phyloP scores from a whole-genome alignment of 2,888 invertebrate species.

The Crepidodera aurea region DNA sequence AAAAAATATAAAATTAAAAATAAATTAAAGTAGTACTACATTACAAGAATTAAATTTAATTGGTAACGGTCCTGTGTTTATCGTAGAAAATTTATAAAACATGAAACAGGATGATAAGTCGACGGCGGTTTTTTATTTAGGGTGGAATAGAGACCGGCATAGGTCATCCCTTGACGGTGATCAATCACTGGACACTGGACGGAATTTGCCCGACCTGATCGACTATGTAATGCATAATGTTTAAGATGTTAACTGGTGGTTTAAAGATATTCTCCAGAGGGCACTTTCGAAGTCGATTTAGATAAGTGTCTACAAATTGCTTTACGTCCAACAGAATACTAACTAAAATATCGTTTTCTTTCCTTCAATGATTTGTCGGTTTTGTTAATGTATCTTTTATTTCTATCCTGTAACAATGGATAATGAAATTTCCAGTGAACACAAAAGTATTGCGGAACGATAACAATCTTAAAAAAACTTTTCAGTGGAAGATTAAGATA shows the following conservation, averaged over 20 bases:
- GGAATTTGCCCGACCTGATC: constrained; percentile 49
- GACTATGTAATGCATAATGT: constrained; percentile 60
- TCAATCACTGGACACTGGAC: constrained; percentile 59
- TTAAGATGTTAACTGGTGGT: constrained; percentile 62
- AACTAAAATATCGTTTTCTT: constrained; percentile 18
- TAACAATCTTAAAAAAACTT: no score
- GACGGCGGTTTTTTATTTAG: constrained; percentile 54
- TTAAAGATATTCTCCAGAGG: constrained; percentile 59
- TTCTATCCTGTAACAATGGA: constrained; percentile 13
- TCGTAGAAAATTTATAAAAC: constrained; percentile 55
- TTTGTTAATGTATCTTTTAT: neutral
- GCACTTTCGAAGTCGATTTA: constrained; percentile 54
- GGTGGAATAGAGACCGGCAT: constrained; percentile 47
- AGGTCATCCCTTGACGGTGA: constrained; percentile 57
- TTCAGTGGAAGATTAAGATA: no score
- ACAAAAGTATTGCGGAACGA: no score
- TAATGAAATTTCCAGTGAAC: no score
- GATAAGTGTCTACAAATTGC: constrained; percentile 55
- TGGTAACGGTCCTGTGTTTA: constrained; percentile 11
- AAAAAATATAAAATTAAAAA: no score
- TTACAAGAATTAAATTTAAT: neutral
- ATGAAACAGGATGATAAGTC: constrained; percentile 56
- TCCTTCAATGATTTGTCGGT: constrained; percentile 4
- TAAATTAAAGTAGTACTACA: no score
- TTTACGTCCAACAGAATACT: constrained; percentile 34